phyloP scores from a whole-genome alignment of 1,140 invertebrate species.

The Maniola jurtina region DNA sequence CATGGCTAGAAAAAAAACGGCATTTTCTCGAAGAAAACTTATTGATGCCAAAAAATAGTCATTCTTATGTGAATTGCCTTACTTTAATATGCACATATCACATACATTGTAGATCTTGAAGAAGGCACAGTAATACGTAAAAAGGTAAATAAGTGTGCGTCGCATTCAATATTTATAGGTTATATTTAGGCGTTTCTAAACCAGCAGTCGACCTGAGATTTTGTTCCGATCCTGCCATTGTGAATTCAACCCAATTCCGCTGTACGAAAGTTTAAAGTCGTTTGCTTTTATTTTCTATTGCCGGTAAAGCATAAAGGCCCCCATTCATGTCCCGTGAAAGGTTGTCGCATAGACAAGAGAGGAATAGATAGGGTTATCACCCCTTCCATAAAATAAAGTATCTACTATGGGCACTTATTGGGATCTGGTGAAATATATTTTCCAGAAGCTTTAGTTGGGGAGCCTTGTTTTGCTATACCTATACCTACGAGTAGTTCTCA shows the following conservation, averaged over 20 bases:
- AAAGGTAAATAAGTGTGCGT: slow-evolving; percentile 39
- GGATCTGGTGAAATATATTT: slow-evolving; percentile 8
- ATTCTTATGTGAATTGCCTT: background rate
- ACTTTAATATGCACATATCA: background rate
- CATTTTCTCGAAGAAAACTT: no score
- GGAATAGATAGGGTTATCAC: slow-evolving; percentile 19
- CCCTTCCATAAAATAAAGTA: background rate
- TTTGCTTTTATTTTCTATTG: slow-evolving; percentile 29
- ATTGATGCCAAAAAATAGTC: no score
- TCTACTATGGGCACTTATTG: slow-evolving; percentile 6
- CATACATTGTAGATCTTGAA: background rate
- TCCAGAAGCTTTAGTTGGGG: background rate
- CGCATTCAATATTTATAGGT: slow-evolving; percentile 56
- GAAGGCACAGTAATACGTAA: slow-evolving; percentile 10
- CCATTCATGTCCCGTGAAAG: slow-evolving; percentile 59
- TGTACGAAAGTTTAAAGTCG: slow-evolving; percentile 23
- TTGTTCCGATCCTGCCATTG: slow-evolving; percentile 1
- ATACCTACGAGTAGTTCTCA: no score
- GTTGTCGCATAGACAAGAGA: slow-evolving; percentile 53
- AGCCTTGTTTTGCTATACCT: background rate
- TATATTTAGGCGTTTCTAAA: slow-evolving; percentile 50
- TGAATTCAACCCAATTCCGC: slow-evolving; percentile 22
- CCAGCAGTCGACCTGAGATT: slow-evolving; percentile 34
- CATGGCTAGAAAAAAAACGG: no score
- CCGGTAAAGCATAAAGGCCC: slow-evolving; percentile 50